phyloP scores from a whole-genome alignment of 1,140 invertebrate species.

The Pentalonia nigronervosa region DNA sequence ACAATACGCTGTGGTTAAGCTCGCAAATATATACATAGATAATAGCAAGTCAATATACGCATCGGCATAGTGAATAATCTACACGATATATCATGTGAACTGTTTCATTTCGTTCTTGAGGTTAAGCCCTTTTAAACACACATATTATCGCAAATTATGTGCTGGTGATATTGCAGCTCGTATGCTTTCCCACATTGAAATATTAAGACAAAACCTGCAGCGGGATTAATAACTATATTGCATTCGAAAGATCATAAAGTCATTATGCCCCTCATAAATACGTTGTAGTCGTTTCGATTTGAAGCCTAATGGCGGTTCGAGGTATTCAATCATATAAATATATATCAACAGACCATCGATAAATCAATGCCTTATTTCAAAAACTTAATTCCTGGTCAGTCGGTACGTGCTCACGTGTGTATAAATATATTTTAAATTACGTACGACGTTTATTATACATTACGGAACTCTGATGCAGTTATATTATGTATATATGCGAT shows the following conservation, averaged over 20 bases:
- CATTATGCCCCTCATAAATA: neutral
- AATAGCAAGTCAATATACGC: neutral
- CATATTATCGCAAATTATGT: neutral
- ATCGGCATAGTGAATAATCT: neutral
- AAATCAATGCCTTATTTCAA: neutral
- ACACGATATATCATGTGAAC: neutral
- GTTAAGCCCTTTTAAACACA: neutral
- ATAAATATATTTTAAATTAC: neutral
- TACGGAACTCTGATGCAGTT: neutral
- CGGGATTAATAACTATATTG: neutral
- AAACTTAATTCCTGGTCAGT: neutral
- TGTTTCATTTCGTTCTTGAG: neutral
- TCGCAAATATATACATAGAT: neutral
- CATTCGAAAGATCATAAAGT: neutral
- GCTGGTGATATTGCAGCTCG: neutral
- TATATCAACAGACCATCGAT: neutral
- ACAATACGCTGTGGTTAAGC: neutral
- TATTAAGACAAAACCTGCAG: neutral
- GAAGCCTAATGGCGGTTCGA: neutral
- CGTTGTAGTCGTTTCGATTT: neutral
- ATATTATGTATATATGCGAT: neutral
- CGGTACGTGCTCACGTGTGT: neutral
- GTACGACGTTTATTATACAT: neutral
- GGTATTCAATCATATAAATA: neutral
- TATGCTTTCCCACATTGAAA: neutral